A percentile compares a stretch with the other conserved stretches of the same genome.
Evolutionary conservation across 2,113 vertebrate genomes (phyloP).

Genomic region (Paramisgurnus dabryanus): DNA sequence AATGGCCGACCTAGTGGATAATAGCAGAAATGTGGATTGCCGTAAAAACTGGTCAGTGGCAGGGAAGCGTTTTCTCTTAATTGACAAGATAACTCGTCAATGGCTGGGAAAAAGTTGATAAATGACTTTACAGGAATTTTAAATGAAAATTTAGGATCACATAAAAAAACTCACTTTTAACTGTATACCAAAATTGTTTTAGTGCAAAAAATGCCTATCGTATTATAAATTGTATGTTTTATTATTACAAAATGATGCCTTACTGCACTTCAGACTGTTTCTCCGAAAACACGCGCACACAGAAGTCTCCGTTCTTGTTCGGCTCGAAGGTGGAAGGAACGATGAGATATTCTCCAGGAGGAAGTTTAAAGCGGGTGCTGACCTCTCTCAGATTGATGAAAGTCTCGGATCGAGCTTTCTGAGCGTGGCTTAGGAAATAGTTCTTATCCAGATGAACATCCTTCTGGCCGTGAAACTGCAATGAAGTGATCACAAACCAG

Average conservation of each 20-base stretch:
- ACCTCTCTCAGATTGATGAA: conserved; percentile 81
- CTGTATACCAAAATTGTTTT: neutral
- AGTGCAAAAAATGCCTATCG: neutral
- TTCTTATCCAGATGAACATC: conserved; percentile 70
- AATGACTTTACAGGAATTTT: no score
- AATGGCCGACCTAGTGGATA: no score
- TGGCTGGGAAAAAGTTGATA: no score
- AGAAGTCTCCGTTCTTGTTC: conserved; percentile 81
- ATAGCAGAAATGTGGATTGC: no score
- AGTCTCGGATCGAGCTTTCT: conserved; percentile 66
- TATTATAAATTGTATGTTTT: no score
- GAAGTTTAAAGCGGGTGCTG: conserved; percentile 68
- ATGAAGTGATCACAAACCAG: neutral
- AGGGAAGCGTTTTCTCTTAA: no score
- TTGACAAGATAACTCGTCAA: no score
- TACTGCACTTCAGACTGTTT: conserved; percentile 78
- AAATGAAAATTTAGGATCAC: no score
- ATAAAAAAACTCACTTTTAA: no score
- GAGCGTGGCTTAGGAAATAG: conserved; percentile 74
- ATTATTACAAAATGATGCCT: neutral
- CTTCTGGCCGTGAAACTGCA: conserved; percentile 63
- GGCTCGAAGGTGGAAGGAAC: conserved; percentile 84
- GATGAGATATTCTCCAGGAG: conserved; percentile 81
- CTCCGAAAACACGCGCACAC: conserved; percentile 83
- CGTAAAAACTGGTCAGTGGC: no score